Base-by-base conservation (phyloP, 2,113 vertebrate genomes). In the Oreochromis spilurus region DNA sequence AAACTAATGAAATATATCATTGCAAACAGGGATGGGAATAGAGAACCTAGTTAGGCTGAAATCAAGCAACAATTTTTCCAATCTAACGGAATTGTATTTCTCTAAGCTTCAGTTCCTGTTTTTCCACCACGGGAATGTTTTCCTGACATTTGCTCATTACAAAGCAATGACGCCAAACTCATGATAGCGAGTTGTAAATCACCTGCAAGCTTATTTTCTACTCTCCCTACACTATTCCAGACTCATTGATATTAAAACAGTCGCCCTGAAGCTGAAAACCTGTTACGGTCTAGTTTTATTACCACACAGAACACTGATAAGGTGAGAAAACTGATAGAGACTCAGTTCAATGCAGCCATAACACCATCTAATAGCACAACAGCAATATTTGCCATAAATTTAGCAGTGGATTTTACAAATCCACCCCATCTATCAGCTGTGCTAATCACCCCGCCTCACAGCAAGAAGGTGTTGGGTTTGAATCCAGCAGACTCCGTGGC, bases 1-100 rank as follows among this genome's bases (percentile, higher is more conserved):
- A 1, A 57, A 94, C 70, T 97, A 91, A 94, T 6, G 26, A 34
- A n/a, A 21, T 19, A 17, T 17, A 52, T 77, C 26, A 77, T 77
- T 1, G 13, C 0, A 52, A 77, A 2, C 45, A 4, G 26, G 70
- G 70, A 52, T 31, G 26, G 70, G 72, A 50, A 50, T 19, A n/a
- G 10, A 34, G 12, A 52, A 34, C 26, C 10, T 52, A 31, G 45
- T 34, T 13, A 77, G 26, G 10, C 45, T 77, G 26, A 77, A 50
- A n/a, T 19, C 72, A 52, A 77, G 45, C 17, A 52, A 8, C 43
- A 29, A 4, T 48, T 29, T 75, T 75, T 19, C 70, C 40, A 75
- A 12, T 50, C 0, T 34, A 50, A 52, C 4, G 0, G 72, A 45
- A 52, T 52, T 52, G 72, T 31, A 31, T 50, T 77, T 50, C 43